These are phyloP conservation scores for Drosophila grimshawi DNA, from an alignment of 1,140 invertebrate genomes.

Conservation along the genomic window DNA sequence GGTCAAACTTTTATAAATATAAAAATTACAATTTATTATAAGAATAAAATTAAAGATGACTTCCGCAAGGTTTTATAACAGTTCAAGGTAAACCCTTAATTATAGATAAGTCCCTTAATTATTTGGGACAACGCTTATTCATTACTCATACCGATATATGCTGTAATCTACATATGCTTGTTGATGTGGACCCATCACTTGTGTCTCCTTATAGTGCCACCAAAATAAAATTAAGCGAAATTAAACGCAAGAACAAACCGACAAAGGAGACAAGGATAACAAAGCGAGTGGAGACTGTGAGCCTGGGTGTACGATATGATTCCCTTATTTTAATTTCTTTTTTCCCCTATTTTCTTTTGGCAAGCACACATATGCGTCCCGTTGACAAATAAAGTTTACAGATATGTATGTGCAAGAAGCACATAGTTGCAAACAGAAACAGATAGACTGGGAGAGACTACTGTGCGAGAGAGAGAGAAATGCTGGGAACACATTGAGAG, in stretches of 20 bases:
- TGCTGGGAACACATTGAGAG: constrained; percentile 22
- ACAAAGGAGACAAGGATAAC: constrained; percentile 20
- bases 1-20: no score
- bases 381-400: constrained; percentile 80
- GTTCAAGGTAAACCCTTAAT: not conserved
- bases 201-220: constrained; percentile 23
- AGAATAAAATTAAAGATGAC: not conserved
- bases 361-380: constrained; percentile 76
- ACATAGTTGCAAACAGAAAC: not conserved
- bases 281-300: constrained; percentile 24
- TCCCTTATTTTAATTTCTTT: constrained; percentile 35
- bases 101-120: not conserved
- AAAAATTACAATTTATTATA: no score
- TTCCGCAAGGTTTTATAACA: not conserved
- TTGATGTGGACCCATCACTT: constrained; percentile 30
- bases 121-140: constrained; percentile 1
- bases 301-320: constrained; percentile 48
- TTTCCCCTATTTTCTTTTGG: constrained; percentile 50
- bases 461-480: constrained; percentile 17
- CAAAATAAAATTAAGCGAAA: constrained; percentile 75
- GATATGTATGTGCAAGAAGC: constrained; percentile 60
- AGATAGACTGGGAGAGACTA: not conserved
- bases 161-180: constrained; percentile 40
- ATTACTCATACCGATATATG: constrained; percentile 21
- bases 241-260: constrained; percentile 63